Base-by-base conservation (phyloP, 1,140 invertebrate species). In the Diuraphis noxia region DNA sequence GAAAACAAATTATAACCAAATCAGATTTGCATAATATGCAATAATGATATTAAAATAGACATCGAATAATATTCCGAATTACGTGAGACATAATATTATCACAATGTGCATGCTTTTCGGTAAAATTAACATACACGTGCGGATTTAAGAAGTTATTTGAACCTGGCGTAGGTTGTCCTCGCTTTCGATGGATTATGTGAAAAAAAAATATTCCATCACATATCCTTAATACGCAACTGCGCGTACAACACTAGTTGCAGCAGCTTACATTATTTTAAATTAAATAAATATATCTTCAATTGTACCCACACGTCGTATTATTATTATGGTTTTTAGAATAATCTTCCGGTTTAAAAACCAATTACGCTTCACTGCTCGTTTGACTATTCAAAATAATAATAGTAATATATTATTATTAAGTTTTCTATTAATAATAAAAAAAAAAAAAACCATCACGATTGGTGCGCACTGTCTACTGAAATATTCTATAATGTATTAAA, bases 1-100 rank as follows among this genome's bases (percentile, higher is more conserved):
- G 30, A 84, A 43, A 43, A 84, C 40, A 43, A 43, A 84, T 84
- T 84, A 43, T 84, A 84, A n/a, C 41, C 34, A 17, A 30, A 84
- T 43, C 13, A 6, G 30, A 84, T 84, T 43, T 84, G 40, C 40
- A 84, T 84, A 43, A 46, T 43, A 7, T n/a, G 40, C 13, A 84
- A 84, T 84, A 84, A 84, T 34, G 82, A 82, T 41, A 82, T 82
- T 41, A 82, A 41, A 82, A 41, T 82, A 82, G 82, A 84, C 82
- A 43, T 40, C 82, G 40, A 84, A 84, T 30, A 84, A 84, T 84
- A 13, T 21, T 30, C 3, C 81, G 81, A 30, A 41, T 41, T 34
- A 84, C 82, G 41, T 34, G 41, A 84, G 10, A 46, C 30, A 84
- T 8, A n/a, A n/a, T n/a, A n/a, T n/a, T n/a, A 84, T 82, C 23